phyloP scores from a whole-genome alignment of 2,113 vertebrate genomes.

The Recurvirostra avosetta region DNA sequence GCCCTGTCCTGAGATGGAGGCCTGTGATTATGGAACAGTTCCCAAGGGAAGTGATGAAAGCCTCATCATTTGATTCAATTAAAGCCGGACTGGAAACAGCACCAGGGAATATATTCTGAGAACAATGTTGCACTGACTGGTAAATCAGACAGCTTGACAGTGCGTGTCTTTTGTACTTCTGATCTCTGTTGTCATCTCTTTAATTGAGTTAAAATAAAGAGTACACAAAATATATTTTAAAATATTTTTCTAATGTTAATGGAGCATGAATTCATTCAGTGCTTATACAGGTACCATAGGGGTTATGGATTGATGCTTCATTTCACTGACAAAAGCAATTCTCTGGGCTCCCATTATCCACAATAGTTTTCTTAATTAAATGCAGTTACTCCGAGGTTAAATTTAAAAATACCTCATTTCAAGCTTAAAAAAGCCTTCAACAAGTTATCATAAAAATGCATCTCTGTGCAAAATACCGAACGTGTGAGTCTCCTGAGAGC shows the following conservation, averaged over 20 bases:
- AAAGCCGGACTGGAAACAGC: not conserved
- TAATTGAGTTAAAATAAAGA: constrained; percentile 30
- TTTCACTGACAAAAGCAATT: constrained; percentile 12
- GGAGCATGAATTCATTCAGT: not conserved
- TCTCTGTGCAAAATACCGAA: not conserved
- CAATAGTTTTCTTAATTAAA: constrained; percentile 48
- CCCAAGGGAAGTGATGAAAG: constrained; percentile 27
- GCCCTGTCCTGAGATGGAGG: not conserved
- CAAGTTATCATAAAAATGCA: constrained; percentile 32
- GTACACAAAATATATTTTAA: not conserved
- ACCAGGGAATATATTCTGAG: not conserved
- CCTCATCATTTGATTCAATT: not conserved
- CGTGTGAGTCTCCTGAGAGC: constrained; percentile 8
- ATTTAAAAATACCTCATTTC: constrained; percentile 41
- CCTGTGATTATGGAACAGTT: not conserved
- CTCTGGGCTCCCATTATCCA: constrained; percentile 32
- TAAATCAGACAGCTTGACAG: not conserved
- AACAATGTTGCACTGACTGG: not conserved
- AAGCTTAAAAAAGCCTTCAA: constrained; percentile 38
- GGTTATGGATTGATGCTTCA: constrained; percentile 3
- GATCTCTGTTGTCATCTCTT: not conserved
- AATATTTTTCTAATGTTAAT: constrained; percentile 28
- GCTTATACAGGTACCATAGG: not conserved
- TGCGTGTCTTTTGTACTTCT: not conserved
- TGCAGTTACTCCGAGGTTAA: constrained; percentile 36